A percentile compares a stretch with the other conserved stretches of the same genome.
phyloP scores from a whole-genome alignment of 2,113 vertebrate genomes.

The Ictidomys tridecemlineatus region DNA sequence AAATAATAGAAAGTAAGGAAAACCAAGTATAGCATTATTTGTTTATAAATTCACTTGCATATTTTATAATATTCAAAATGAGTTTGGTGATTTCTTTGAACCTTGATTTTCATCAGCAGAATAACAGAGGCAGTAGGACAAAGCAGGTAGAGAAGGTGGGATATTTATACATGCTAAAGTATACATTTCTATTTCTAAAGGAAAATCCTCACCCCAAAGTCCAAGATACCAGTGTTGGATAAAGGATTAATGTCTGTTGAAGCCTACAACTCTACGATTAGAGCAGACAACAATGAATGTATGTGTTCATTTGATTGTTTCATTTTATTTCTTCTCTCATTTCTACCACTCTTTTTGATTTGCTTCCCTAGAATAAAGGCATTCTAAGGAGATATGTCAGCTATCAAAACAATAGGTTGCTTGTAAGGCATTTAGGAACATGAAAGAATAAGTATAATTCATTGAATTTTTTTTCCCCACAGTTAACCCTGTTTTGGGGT shows the following conservation, averaged over 20 bases:
- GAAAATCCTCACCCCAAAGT: constrained; percentile 47
- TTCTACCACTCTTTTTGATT: background rate
- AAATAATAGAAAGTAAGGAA: constrained; percentile 6
- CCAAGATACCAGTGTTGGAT: constrained; percentile 33
- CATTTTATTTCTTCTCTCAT: background rate
- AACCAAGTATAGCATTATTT: background rate
- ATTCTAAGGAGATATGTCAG: background rate
- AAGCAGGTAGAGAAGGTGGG: background rate
- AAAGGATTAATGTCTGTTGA: constrained; percentile 68
- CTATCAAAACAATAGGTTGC: background rate
- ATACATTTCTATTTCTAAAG: constrained; percentile 78
- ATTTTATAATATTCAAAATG: background rate
- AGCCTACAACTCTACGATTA: constrained; percentile 44
- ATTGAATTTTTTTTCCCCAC: background rate
- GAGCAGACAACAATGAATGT: constrained; percentile 74
- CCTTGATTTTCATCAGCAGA: constrained; percentile 15
- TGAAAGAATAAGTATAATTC: background rate
- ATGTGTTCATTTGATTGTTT: constrained; percentile 68
- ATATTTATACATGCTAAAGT: background rate
- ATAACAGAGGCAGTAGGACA: background rate
- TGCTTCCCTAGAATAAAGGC: background rate
- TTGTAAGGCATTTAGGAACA: background rate
- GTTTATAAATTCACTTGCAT: constrained; percentile 45
- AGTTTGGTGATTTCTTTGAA: background rate
- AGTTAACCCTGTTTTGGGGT: background rate